phyloP scores from a whole-genome alignment of 2,888 invertebrate species.

The Sesia apiformis region DNA sequence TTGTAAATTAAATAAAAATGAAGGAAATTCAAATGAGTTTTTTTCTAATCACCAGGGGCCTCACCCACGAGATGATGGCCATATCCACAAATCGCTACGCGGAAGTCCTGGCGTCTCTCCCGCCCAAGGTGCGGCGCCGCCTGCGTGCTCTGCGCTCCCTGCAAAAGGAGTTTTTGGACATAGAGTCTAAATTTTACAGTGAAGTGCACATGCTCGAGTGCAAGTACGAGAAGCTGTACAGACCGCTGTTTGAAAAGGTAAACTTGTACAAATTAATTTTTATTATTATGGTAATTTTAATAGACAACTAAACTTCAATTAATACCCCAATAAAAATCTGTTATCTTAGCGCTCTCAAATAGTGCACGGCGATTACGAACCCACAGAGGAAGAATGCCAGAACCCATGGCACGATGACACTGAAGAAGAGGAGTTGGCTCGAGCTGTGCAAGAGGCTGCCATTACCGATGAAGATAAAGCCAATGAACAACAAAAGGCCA shows the following conservation, averaged over 20 bases:
- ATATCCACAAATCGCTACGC: constrained; percentile 74
- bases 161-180: constrained; percentile 87
- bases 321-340: not conserved
- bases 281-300: not conserved
- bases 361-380: constrained; percentile 86
- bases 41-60: constrained; percentile 28
- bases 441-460: constrained; percentile 78
- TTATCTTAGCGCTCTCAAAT: constrained; percentile 70
- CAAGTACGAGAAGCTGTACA: constrained; percentile 88
- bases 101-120: constrained; percentile 77
- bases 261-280: not conserved
- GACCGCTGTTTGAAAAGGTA: constrained; percentile 86
- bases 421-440: constrained; percentile 78
- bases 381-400: constrained; percentile 90
- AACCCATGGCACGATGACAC: constrained; percentile 90
- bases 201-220: constrained; percentile 95
- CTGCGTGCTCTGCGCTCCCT: constrained; percentile 90
- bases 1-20: not conserved
- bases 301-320: not conserved
- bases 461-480: constrained; percentile 58
- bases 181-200: constrained; percentile 94
- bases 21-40: not conserved
- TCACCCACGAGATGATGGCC: constrained; percentile 73
- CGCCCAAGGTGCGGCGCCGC: constrained; percentile 84
- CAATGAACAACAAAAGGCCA: constrained; percentile 19